These are phyloP conservation scores for Brassicogethes aeneus DNA, from an alignment of 2,888 invertebrate species.

Conservation along the genomic window DNA sequence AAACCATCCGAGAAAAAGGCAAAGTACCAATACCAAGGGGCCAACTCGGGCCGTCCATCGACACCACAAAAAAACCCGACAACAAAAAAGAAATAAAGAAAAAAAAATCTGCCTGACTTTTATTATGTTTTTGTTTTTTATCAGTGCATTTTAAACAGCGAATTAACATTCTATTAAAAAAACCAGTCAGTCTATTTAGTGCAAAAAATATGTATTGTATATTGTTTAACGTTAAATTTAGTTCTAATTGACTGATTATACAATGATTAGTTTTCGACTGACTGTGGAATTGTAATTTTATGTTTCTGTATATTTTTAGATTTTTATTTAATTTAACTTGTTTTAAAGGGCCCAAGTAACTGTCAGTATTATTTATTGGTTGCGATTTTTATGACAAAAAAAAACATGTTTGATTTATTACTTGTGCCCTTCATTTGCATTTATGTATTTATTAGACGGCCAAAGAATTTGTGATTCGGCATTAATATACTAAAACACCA, in stretches of 20 bases:
- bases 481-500: not conserved
- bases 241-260: conserved; percentile 15
- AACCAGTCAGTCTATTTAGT: conserved; percentile 22
- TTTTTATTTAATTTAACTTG: not conserved
- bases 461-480: conserved; percentile 16
- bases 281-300: conserved; percentile 10
- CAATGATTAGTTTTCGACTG: conserved; percentile 9
- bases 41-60: conserved; percentile 77
- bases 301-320: conserved; percentile 5
- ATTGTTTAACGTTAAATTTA: conserved; percentile 24
- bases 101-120: conserved; percentile 4
- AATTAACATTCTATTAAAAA: conserved; percentile 17
- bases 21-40: conserved; percentile 92
- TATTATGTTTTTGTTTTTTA: conserved; percentile 15
- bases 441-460: too few relatives aligned
- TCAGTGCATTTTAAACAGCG: conserved; percentile 18
- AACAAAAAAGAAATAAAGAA: conserved; percentile 56
- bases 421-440: too few relatives aligned
- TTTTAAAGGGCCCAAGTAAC: not conserved
- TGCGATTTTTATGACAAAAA: too few relatives aligned
- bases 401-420: conserved; percentile 7
- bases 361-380: not conserved
- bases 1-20: conserved; percentile 99
- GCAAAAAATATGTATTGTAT: conserved; percentile 20
- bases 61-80: conserved; percentile 74